Conservation (phyloP, 2,113 vertebrate genomes). For the Mormyrus lacerda region DNA sequence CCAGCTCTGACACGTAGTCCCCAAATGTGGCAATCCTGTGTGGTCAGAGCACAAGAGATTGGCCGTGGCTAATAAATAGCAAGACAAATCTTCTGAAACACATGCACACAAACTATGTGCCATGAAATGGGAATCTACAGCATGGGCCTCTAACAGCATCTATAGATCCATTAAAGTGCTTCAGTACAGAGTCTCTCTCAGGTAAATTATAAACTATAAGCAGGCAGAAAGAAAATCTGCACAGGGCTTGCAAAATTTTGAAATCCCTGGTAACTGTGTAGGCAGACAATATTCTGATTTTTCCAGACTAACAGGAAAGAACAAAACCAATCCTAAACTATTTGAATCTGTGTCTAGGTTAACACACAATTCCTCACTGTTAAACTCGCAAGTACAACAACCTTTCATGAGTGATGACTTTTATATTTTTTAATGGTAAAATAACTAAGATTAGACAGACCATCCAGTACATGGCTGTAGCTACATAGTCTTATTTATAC, state of each 20-base stretch:
- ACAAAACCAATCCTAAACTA: too few species aligned
- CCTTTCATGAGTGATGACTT: too few species aligned
- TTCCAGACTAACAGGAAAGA: too few species aligned
- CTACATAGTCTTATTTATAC: too few species aligned
- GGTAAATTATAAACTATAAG: neutral
- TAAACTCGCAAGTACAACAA: too few species aligned
- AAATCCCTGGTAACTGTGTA: neutral
- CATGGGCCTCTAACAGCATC: neutral
- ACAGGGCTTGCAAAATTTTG: neutral
- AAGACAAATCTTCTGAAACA: neutral
- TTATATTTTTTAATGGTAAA: too few species aligned
- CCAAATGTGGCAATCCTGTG: constrained; percentile 75
- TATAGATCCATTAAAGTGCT: neutral
- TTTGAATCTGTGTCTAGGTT: too few species aligned
- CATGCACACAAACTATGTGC: neutral
- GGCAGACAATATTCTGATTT: neutral
- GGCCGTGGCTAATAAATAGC: neutral
- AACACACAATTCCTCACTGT: too few species aligned
- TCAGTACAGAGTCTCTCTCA: neutral
- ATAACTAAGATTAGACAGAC: too few species aligned
- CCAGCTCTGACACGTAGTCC: constrained; percentile 83
- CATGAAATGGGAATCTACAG: neutral
- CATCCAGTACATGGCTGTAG: too few species aligned
- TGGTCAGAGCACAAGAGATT: neutral
- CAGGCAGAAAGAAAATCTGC: neutral